Conservation (phyloP, 2,888 invertebrate species). For the Mythimna lalbum region DNA sequence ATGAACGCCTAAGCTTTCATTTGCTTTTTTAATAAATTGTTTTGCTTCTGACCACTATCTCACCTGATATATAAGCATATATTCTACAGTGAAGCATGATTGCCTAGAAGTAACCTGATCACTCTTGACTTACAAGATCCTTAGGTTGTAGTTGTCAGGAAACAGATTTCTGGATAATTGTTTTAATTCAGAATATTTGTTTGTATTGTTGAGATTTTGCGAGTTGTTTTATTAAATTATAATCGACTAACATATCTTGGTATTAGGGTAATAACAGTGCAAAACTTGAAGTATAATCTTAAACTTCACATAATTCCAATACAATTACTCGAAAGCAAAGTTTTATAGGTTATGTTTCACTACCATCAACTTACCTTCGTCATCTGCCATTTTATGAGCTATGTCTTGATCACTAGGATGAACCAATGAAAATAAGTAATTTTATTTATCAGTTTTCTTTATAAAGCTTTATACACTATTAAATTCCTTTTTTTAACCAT, state of each 20-base stretch:
- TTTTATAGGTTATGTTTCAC: conserved; percentile 61
- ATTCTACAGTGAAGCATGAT: no score
- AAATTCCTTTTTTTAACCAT: background rate
- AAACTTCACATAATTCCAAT: background rate
- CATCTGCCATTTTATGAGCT: conserved; percentile 76
- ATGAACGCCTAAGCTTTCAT: background rate
- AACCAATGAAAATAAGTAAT: no score
- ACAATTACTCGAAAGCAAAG: background rate
- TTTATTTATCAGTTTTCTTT: background rate
- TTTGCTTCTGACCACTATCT: no score
- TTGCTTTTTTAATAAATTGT: background rate
- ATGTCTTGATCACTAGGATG: background rate
- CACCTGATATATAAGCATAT: no score
- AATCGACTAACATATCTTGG: background rate
- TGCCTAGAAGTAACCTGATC: no score
- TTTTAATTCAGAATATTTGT: no score
- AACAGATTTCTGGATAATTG: no score
- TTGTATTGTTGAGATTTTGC: no score
- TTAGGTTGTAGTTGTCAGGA: no score
- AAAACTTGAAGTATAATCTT: background rate
- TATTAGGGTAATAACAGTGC: background rate
- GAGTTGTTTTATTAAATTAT: no score
- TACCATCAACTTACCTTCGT: conserved; percentile 80
- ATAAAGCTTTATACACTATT: background rate
- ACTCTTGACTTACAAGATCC: no score